These are phyloP conservation scores for Pagrus major DNA, from an alignment of 2,113 vertebrate genomes.

Conservation along the genomic window DNA sequence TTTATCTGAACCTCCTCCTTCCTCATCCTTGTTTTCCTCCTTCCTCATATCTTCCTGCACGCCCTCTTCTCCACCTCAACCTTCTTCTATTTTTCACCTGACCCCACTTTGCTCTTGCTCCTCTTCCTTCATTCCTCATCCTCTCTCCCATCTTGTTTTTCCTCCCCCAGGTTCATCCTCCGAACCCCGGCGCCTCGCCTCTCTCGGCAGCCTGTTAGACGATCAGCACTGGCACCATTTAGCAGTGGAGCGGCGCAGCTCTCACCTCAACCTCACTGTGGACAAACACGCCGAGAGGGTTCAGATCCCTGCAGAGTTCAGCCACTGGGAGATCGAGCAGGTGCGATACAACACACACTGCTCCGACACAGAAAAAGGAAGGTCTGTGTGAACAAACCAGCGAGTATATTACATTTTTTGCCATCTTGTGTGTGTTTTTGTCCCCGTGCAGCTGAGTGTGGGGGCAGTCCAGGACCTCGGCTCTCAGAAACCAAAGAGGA, in stretches of 20 bases:
- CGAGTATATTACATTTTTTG: too few relatives aligned
- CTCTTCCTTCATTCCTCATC: background rate
- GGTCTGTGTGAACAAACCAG: background rate
- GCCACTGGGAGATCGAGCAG: slow-evolving; percentile 88
- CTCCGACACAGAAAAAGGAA: too few relatives aligned
- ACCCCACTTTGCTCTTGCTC: background rate
- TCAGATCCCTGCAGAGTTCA: slow-evolving; percentile 86
- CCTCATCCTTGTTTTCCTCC: background rate
- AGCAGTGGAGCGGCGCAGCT: slow-evolving; percentile 84
- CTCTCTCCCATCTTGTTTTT: too few relatives aligned
- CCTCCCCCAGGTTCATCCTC: slow-evolving; percentile 83
- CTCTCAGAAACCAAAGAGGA: slow-evolving; percentile 82
- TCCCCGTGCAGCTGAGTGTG: slow-evolving; percentile 89
- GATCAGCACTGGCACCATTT: slow-evolving; percentile 96
- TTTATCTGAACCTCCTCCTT: background rate
- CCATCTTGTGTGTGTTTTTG: background rate
- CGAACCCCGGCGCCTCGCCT: slow-evolving; percentile 77
- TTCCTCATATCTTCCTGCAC: background rate
- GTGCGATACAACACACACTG: slow-evolving; percentile 79
- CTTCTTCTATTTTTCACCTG: background rate
- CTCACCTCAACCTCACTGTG: slow-evolving; percentile 93
- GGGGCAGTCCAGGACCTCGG: slow-evolving; percentile 85
- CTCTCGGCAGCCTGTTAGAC: slow-evolving; percentile 93
- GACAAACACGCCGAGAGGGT: slow-evolving; percentile 89
- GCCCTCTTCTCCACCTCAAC: too few relatives aligned